Evolutionary conservation across 1,140 invertebrate species (phyloP).

Genomic region (Helicoverpa zea): DNA sequence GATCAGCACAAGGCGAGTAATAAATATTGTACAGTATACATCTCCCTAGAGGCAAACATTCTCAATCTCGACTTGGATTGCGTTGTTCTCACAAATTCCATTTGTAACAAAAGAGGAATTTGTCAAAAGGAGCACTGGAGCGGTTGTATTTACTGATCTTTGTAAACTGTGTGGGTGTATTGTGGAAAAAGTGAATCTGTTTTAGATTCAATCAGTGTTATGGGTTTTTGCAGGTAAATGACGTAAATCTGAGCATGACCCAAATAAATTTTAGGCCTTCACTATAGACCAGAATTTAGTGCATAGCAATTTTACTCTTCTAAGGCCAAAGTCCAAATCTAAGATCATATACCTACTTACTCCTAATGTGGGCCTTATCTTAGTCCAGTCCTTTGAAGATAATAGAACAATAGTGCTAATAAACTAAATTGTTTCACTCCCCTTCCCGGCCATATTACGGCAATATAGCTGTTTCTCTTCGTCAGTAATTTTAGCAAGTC

Average conservation of each 20-base stretch:
- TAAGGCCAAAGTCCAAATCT: not conserved
- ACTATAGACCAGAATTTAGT: not conserved
- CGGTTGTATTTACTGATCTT: conserved; percentile 18
- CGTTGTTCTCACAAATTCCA: conserved; percentile 50
- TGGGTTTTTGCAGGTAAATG: not conserved
- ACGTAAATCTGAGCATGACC: not conserved
- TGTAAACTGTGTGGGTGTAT: not conserved
- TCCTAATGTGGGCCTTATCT: conserved; percentile 30
- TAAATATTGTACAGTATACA: conserved; percentile 58
- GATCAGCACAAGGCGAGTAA: conserved; percentile 37
- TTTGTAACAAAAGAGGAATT: conserved; percentile 51
- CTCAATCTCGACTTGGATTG: conserved; percentile 55
- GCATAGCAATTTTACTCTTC: not conserved
- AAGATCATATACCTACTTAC: not conserved
- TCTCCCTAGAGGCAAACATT: conserved; percentile 34
- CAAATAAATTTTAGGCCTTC: no score
- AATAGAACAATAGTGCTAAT: conserved; percentile 18
- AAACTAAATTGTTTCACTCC: conserved; percentile 20
- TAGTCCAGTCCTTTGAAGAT: conserved; percentile 5
- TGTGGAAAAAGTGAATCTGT: not conserved
- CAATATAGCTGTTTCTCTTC: conserved; percentile 38
- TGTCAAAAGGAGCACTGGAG: conserved; percentile 33
- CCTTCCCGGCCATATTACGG: not conserved
- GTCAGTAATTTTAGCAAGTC: conserved; percentile 45
- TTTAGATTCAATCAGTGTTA: not conserved